Evolutionary conservation across 2,113 vertebrate species (phyloP), one percentile per base, ranked within the genome.

Genomic region (Damaliscus lunatus): DNA sequence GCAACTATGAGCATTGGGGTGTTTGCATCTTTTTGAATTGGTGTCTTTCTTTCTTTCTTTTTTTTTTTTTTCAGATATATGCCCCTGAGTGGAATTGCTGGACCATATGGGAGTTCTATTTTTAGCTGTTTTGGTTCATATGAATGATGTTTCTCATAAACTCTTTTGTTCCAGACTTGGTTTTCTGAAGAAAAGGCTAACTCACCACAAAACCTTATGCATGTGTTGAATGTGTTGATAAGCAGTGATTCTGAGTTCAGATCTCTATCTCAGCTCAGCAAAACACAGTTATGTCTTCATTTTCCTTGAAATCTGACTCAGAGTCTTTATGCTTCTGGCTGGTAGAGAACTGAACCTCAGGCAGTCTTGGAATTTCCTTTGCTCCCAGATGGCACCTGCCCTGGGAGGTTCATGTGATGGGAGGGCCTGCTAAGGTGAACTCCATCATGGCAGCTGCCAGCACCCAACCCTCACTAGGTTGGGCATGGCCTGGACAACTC

Each of bases 391-490:
- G 31, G 23, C 19, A 60, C 6, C 40, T 3, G 0, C 15, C 5
- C 3, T 3, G n/a, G 23, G 19, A 10, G n/a, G 91, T 15, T n/a
- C 15, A 5, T 1, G 2, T 9, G 23, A 11, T 31, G 23, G 27
- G 14, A 87, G 48, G 55, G 36, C 19, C 48, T n/a, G 16, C n/a
- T 7, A 10, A 33, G 31, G 57, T 2, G 13, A 57, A 17, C 9
- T 48, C 25, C 36, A 2, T 12, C n/a, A 2, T 17, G 10, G 6
- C 31, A 6, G 53, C 14, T 27, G 25, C 19, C 1, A 5, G n/a
- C 14, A 33, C 46, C 43, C 43, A 23, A 2, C 67, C 36, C 36
- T 46, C 52, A 7, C 19, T 48, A 19, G 62, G 57, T n/a, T 36
- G 36, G 80, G 2, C 9, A 6, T 52, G 57, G 31, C 12, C 16